phyloP scores from a whole-genome alignment of 2,113 vertebrate genomes.

The Picathartes gymnocephalus region DNA sequence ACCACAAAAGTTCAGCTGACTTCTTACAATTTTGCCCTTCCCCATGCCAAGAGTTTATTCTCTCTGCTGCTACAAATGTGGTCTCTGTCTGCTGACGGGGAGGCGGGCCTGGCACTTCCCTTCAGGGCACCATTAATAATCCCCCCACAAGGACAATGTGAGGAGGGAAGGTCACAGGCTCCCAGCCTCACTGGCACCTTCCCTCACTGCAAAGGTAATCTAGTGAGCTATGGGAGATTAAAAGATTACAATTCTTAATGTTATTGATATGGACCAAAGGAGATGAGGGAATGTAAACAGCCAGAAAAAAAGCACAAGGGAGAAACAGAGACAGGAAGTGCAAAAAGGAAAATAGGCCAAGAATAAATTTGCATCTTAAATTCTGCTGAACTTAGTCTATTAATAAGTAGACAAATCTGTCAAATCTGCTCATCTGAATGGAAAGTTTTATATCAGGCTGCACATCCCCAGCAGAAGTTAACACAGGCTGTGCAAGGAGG shows the following conservation, averaged over 20 bases:
- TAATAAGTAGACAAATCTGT: constrained; percentile 45
- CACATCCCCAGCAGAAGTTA: background rate
- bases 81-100: background rate
- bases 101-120: background rate
- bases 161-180: background rate
- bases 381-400: constrained; percentile 35
- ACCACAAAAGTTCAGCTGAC: background rate
- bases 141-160: background rate
- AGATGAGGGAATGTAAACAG: background rate
- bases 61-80: background rate
- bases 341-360: constrained; percentile 52
- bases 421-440: constrained; percentile 27
- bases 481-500: background rate
- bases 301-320: background rate
- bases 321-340: background rate
- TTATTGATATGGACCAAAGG: background rate
- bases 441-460: background rate
- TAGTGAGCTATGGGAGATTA: background rate
- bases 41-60: background rate
- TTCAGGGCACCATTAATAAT: background rate
- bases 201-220: background rate
- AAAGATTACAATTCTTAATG: background rate
- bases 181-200: background rate
- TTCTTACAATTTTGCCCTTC: background rate
- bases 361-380: constrained; percentile 62